phyloP scores from a whole-genome alignment of 2,797 vertebrate species.

The Tragelaphus oryx region DNA sequence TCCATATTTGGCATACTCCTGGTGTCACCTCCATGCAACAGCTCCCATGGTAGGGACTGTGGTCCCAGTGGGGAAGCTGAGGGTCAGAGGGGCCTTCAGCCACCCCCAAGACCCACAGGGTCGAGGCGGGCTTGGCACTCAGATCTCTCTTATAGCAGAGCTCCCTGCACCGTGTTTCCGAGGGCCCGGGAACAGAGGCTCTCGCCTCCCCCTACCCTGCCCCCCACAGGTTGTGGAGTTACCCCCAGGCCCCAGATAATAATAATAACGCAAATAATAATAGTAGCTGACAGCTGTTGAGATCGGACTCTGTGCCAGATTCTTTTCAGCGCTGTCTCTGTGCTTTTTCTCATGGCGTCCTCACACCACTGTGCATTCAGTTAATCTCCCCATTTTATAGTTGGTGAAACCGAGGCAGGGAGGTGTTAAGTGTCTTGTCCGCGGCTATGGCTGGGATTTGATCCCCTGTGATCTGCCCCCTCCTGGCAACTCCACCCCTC shows the following conservation, averaged over 20 bases:
- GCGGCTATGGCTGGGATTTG: neutral
- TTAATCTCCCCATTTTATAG: neutral
- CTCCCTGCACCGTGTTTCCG: neutral
- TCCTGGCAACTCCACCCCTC: neutral
- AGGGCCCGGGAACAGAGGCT: neutral
- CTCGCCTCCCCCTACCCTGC: fast-evolving
- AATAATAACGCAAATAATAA: neutral
- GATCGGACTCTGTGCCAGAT: neutral
- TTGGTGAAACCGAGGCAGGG: neutral
- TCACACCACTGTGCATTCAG: neutral
- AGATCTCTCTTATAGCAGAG: neutral
- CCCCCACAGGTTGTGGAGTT: neutral
- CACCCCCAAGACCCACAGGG: neutral
- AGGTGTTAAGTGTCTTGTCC: neutral
- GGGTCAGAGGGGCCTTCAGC: neutral
- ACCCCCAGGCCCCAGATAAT: neutral
- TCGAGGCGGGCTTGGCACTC: neutral
- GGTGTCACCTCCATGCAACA: fast-evolving
- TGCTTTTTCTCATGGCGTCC: neutral
- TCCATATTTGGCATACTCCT: neutral
- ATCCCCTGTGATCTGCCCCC: too few relatives aligned
- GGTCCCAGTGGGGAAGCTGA: neutral
- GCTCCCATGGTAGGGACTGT: neutral
- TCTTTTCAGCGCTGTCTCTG: neutral
- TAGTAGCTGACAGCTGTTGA: neutral